These are phyloP conservation scores for Ornithoptera priamus DNA, from an alignment of 2,888 invertebrate species.

Conservation along the genomic window DNA sequence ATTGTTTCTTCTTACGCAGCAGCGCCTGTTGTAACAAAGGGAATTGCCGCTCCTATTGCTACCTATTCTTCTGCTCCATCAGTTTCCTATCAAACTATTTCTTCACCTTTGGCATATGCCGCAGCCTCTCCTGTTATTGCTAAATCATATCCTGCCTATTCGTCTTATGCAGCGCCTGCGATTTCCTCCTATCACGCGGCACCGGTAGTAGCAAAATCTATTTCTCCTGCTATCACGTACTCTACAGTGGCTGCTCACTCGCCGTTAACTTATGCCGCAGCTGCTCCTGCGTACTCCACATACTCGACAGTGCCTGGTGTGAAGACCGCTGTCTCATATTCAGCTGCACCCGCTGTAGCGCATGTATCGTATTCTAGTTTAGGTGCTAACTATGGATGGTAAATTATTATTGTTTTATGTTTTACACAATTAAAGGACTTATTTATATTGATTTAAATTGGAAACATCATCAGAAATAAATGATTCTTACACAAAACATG, in stretches of 20 bases:
- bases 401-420: slow-evolving; percentile 30
- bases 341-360: slow-evolving; percentile 79
- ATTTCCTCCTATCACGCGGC: slow-evolving; percentile 37
- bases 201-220: slow-evolving; percentile 40
- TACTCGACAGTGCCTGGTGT: slow-evolving; percentile 80
- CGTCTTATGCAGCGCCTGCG: slow-evolving; percentile 29
- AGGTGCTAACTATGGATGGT: slow-evolving; percentile 72
- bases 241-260: slow-evolving; percentile 34
- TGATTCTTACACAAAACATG: background rate
- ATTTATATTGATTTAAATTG: background rate
- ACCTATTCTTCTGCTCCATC: slow-evolving; percentile 70
- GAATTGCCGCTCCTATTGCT: slow-evolving; percentile 42
- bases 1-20: slow-evolving; percentile 31
- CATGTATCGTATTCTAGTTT: slow-evolving; percentile 83
- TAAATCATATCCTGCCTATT: slow-evolving; percentile 35
- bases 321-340: slow-evolving; percentile 79
- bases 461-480: background rate
- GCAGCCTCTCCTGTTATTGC: slow-evolving; percentile 33
- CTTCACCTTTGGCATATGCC: slow-evolving; percentile 38
- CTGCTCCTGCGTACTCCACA: slow-evolving; percentile 56
- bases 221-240: slow-evolving; percentile 44
- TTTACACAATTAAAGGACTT: background rate
- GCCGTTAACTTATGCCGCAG: slow-evolving; percentile 40
- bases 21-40: slow-evolving; percentile 17
- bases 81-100: slow-evolving; percentile 33